A percentile compares a stretch with the other conserved stretches of the same genome.
These are phyloP conservation scores for Thecocarcelia acutangulata DNA, from an alignment of 2,888 invertebrate genomes.

Conservation along the genomic window DNA sequence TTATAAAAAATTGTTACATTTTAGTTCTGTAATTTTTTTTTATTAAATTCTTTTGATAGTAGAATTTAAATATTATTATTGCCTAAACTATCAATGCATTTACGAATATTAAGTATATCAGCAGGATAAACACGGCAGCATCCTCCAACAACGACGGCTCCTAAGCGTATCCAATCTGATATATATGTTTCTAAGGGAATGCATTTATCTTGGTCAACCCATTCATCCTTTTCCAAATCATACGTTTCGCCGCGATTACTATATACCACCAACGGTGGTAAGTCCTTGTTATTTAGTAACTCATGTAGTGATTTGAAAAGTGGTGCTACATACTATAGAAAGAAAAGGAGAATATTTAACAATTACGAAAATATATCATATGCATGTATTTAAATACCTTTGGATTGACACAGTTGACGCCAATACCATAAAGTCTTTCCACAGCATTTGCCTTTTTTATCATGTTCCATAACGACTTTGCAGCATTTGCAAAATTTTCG, in stretches of 20 bases:
- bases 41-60: conserved; percentile 31
- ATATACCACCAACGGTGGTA: conserved; percentile 93
- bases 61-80: conserved; percentile 65
- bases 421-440: conserved; percentile 88
- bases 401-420: conserved; percentile 93
- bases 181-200: conserved; percentile 87
- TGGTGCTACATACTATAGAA: conserved; percentile 82
- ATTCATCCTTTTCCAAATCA: conserved; percentile 78
- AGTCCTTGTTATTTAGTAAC: conserved; percentile 75
- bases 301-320: conserved; percentile 83
- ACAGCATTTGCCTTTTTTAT: conserved; percentile 83
- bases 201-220: conserved; percentile 87
- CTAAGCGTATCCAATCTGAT: conserved; percentile 89
- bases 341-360: background rate
- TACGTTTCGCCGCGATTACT: conserved; percentile 90
- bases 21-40: conserved; percentile 4
- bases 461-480: conserved; percentile 85
- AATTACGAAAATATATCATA: background rate
- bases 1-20: too few relatives aligned
- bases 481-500: conserved; percentile 88
- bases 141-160: conserved; percentile 92
- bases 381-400: conserved; percentile 63
- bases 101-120: conserved; percentile 88
- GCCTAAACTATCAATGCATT: conserved; percentile 76
- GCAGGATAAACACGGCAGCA: conserved; percentile 93